phyloP scores from a whole-genome alignment of 2,888 invertebrate genomes.

The Tenthredo livida region DNA sequence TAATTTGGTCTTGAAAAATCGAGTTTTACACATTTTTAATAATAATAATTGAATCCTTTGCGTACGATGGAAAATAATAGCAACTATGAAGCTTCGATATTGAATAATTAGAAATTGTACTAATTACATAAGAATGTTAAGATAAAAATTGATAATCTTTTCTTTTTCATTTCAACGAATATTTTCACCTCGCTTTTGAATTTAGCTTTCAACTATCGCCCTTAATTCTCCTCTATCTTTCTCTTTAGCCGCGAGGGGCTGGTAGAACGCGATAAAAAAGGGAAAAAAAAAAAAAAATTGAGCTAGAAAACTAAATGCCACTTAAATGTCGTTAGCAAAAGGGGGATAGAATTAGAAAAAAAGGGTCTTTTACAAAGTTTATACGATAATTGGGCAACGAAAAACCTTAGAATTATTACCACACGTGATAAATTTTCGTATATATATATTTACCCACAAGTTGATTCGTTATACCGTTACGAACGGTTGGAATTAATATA shows the following conservation, averaged over 20 bases:
- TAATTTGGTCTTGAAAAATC: not conserved
- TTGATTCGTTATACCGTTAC: not conserved
- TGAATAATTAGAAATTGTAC: not conserved
- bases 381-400: not conserved
- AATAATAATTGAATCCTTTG: conserved; percentile 1
- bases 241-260: not conserved
- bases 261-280: not conserved
- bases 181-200: not conserved
- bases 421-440: not conserved
- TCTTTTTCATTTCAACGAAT: not conserved
- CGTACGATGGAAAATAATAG: not conserved
- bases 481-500: not conserved
- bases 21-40: not conserved
- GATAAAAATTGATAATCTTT: not conserved
- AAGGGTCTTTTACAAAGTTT: not conserved
- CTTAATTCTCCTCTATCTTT: not conserved
- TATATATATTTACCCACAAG: not conserved
- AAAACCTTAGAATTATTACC: conserved; percentile 3
- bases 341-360: not conserved
- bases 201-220: not conserved
- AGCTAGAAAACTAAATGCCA: conserved; percentile 58
- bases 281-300: conserved; percentile 45
- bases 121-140: not conserved
- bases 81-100: not conserved
- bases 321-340: conserved; percentile 62